These are phyloP conservation scores for Sebastiscus tertius DNA, from an alignment of 2,797 vertebrate genomes.

Conservation along the genomic window DNA sequence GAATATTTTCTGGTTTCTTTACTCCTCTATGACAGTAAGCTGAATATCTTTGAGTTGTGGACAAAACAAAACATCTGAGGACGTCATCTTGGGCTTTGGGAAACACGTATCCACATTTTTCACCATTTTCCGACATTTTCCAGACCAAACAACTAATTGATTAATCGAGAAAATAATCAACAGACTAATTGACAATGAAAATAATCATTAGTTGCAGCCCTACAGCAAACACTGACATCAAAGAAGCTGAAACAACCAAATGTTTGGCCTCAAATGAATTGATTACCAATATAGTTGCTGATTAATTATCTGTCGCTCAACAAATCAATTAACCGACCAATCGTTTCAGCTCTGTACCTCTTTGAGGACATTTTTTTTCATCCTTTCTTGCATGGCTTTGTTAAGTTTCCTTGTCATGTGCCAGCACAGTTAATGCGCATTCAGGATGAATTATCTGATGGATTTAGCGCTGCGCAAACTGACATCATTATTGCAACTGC, in stretches of 20 bases:
- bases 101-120: too few relatives aligned
- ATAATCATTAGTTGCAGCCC: too few relatives aligned
- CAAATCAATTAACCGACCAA: background rate
- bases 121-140: too few relatives aligned
- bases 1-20: too few relatives aligned
- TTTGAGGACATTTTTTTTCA: background rate
- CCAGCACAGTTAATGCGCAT: background rate
- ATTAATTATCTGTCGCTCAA: background rate
- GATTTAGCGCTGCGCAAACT: constrained; percentile 15
- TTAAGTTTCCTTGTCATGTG: background rate
- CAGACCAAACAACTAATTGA: too few relatives aligned
- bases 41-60: too few relatives aligned
- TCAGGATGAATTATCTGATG: constrained; percentile 10
- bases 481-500: constrained; percentile 11
- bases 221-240: too few relatives aligned
- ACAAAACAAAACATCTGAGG: too few relatives aligned
- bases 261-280: background rate
- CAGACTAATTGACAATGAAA: too few relatives aligned
- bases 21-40: too few relatives aligned
- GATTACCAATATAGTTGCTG: background rate
- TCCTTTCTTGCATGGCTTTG: background rate
- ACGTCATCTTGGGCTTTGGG: too few relatives aligned
- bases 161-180: too few relatives aligned
- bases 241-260: background rate
- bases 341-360: background rate